Evolutionary conservation across 2,888 invertebrate genomes (phyloP).

Genomic region (Crocallis elinguaria): DNA sequence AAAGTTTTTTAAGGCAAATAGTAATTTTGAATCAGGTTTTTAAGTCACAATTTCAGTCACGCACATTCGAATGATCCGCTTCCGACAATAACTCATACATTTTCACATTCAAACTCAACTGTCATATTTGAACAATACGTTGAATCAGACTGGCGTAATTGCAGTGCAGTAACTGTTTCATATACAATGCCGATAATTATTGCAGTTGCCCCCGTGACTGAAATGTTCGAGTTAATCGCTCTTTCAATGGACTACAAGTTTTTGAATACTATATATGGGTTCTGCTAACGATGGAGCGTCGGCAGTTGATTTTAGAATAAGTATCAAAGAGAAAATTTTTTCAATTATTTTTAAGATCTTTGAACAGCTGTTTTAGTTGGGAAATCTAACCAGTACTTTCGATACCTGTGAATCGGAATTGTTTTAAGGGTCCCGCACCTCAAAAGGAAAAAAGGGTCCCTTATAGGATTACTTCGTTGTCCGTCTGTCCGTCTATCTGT

Average conservation of each 20-base stretch:
- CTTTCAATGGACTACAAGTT: conserved; percentile 58
- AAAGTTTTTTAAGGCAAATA: too few species aligned
- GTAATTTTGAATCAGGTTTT: too few species aligned
- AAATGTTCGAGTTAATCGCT: conserved; percentile 71
- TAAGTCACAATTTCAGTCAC: background rate
- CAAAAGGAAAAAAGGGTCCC: too few species aligned
- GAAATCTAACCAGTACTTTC: too few species aligned
- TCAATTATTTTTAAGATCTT: too few species aligned
- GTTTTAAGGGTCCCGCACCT: too few species aligned
- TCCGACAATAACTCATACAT: conserved; percentile 24
- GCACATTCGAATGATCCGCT: conserved; percentile 8
- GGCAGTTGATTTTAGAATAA: conserved; percentile 11
- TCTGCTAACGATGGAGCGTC: conserved; percentile 5
- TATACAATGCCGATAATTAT: conserved; percentile 80
- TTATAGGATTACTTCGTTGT: too few species aligned
- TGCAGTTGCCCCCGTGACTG: conserved; percentile 69
- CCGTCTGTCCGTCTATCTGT: too few species aligned
- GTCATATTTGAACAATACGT: conserved; percentile 77
- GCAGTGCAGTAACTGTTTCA: conserved; percentile 72
- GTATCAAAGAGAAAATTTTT: conserved; percentile 4
- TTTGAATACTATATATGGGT: conserved; percentile 43
- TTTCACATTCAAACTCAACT: conserved; percentile 47
- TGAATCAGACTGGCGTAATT: conserved; percentile 45
- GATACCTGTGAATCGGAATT: too few species aligned
- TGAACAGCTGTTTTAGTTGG: too few species aligned